Base-by-base conservation (phyloP, 2,113 vertebrate species). In the Machaerirhynchus nigripectus region DNA sequence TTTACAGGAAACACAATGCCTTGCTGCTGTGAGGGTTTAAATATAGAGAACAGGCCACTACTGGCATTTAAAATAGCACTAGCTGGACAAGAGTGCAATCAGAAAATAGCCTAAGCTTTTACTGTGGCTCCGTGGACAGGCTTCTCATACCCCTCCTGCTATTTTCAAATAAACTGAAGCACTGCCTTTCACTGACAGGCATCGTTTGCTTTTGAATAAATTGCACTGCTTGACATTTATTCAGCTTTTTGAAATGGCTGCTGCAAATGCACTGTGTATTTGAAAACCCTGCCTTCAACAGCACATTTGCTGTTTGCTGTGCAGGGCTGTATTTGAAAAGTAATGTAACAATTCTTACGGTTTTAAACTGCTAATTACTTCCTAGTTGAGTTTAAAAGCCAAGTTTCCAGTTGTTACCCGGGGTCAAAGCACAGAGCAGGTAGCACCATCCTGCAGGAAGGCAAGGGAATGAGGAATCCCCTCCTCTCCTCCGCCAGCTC, bases 1-100 rank as follows among this genome's bases (percentile, higher is more conserved):
- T 86, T 92, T 90, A 83, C 85, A 73, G 96, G 92, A 94, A 96
- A 91, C 92, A 95, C 89, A 95, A 94, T 76, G 93, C 94, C 88
- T 90, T 12, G 1, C 93, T 90, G 86, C 87, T 86, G 65, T 9
- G 53, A 37, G 46, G 65, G 88, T 90, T 95, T 96, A 96, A 96
- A 97, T 89, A 94, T 93, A 96, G 96, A 94, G 68, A 97, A 91
- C 85, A 92, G 76, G 53, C 86, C 60, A 35, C 85, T 95, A 31
- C 73, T 76, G 90, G 88, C 73, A 96, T 94, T 93, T 93, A 87
- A 95, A 97, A 87, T 73, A 94, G 71, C 96, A 82, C 83, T 78
- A 53, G 84, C 79, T 88, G 85, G 93, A 82, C 87, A 95, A 95
- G 90, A 96, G 78, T 31, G 64, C 59, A 53, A 85, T 89, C 89